Percentiles rank a stretch among this genome's conserved stretches.
phyloP scores from a whole-genome alignment of 1,140 invertebrate genomes.

The Goniozus legneri region DNA sequence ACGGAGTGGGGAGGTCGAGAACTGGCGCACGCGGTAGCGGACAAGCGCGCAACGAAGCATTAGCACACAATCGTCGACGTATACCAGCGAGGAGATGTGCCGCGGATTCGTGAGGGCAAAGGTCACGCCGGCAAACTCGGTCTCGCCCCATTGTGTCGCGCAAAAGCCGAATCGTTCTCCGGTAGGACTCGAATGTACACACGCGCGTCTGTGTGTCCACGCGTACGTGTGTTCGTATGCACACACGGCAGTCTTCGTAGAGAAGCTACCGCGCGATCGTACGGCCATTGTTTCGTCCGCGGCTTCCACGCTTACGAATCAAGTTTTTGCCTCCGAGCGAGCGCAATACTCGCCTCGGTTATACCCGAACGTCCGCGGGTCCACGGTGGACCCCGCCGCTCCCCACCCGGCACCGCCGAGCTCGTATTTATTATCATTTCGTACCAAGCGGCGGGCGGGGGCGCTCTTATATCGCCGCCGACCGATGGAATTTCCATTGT shows the following conservation, averaged over 20 bases:
- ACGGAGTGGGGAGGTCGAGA: slow-evolving; percentile 1
- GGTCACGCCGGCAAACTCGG: slow-evolving; percentile 51
- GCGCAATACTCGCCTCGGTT: slow-evolving; percentile 31
- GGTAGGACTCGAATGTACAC: slow-evolving; percentile 18
- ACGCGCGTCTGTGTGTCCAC: slow-evolving; percentile 8
- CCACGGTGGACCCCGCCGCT: too few species aligned
- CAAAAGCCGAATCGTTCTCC: too few species aligned
- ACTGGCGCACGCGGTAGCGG: slow-evolving; percentile 28
- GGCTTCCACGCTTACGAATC: slow-evolving; percentile 53
- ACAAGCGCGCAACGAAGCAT: slow-evolving; percentile 32
- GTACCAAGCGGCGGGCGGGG: slow-evolving; percentile 8
- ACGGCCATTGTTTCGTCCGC: background rate
- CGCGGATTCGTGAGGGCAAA: slow-evolving; percentile 38
- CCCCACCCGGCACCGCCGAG: background rate
- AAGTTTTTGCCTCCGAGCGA: slow-evolving; percentile 29
- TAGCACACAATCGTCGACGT: slow-evolving; percentile 53
- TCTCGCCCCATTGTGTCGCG: slow-evolving; percentile 52
- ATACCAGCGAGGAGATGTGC: slow-evolving; percentile 43
- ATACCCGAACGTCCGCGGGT: slow-evolving; percentile 14
- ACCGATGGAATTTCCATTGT: background rate
- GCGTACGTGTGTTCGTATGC: too few species aligned
- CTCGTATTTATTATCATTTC: slow-evolving; percentile 28
- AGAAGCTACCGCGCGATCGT: background rate
- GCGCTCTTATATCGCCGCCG: background rate
- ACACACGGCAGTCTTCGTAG: too few species aligned